Evolutionary conservation across 2,113 vertebrate species (phyloP).

Genomic region (Prolemur simus): DNA sequence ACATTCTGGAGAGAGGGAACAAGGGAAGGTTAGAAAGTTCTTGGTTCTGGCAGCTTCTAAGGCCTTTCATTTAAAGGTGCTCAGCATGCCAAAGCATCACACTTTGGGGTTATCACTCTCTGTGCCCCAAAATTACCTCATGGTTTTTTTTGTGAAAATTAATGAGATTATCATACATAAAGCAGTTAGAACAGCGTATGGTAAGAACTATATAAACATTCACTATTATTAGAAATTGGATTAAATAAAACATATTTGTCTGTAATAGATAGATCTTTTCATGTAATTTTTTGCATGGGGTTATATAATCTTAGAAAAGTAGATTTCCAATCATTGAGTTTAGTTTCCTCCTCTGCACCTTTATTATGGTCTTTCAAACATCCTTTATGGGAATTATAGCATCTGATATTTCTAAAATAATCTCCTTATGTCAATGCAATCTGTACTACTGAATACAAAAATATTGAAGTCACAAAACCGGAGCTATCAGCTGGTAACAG

Average conservation of each 20-base stretch:
- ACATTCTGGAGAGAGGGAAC: not conserved
- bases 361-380: constrained; percentile 61
- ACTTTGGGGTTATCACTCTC: not conserved
- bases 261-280: not conserved
- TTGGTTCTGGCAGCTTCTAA: not conserved
- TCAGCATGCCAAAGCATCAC: not conserved
- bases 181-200: not conserved
- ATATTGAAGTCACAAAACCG: constrained; percentile 59
- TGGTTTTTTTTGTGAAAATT: not conserved
- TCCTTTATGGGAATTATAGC: constrained; percentile 42
- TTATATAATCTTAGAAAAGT: constrained; percentile 35
- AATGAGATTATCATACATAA: not conserved
- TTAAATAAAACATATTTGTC: not conserved
- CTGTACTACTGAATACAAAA: constrained; percentile 64
- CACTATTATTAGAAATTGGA: not conserved
- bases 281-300: not conserved
- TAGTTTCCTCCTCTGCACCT: constrained; percentile 28
- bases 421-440: constrained; percentile 67
- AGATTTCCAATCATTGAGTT: constrained; percentile 55
- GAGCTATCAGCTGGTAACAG: constrained; percentile 44
- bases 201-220: constrained; percentile 7
- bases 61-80: not conserved
- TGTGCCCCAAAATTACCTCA: not conserved
- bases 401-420: constrained; percentile 77
- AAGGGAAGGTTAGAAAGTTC: not conserved